These are phyloP conservation scores for Notamacropus eugenii DNA, from an alignment of 2,797 vertebrate species.

Conservation along the genomic window DNA sequence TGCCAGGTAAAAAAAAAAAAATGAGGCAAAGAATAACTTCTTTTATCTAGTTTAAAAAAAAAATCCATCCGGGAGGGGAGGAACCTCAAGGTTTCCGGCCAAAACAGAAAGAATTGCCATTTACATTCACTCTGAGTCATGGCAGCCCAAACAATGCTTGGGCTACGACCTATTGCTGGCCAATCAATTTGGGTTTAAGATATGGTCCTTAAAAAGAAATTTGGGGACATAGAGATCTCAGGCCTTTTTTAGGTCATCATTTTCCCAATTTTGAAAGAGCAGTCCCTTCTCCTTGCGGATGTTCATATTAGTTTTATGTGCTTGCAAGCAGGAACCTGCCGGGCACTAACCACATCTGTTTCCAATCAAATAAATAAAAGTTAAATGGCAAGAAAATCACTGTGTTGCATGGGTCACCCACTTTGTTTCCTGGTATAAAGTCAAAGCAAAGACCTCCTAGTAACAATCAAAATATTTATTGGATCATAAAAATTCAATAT, in stretches of 20 bases:
- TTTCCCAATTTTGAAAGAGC: neutral
- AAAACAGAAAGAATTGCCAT: neutral
- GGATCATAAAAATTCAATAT: neutral
- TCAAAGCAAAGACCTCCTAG: slow-evolving; percentile 6
- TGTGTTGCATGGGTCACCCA: neutral
- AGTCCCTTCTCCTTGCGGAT: neutral
- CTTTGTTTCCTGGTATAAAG: slow-evolving; percentile 22
- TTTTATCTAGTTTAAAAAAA: neutral
- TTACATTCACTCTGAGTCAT: neutral
- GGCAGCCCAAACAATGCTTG: neutral
- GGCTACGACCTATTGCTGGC: neutral
- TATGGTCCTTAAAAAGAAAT: neutral
- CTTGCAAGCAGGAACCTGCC: neutral
- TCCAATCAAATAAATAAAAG: slow-evolving; percentile 10
- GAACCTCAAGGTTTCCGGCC: neutral
- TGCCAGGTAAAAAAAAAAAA: neutral
- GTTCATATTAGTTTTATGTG: neutral
- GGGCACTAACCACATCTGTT: neutral
- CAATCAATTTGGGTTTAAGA: neutral
- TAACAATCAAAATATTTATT: slow-evolving; percentile 34
- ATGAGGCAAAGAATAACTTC: too few relatives aligned
- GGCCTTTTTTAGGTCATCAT: neutral
- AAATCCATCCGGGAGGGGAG: neutral
- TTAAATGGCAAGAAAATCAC: neutral
- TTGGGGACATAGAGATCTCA: neutral